phyloP scores from a whole-genome alignment of 2,797 vertebrate genomes.

The Rhabdophis nuchalis region DNA sequence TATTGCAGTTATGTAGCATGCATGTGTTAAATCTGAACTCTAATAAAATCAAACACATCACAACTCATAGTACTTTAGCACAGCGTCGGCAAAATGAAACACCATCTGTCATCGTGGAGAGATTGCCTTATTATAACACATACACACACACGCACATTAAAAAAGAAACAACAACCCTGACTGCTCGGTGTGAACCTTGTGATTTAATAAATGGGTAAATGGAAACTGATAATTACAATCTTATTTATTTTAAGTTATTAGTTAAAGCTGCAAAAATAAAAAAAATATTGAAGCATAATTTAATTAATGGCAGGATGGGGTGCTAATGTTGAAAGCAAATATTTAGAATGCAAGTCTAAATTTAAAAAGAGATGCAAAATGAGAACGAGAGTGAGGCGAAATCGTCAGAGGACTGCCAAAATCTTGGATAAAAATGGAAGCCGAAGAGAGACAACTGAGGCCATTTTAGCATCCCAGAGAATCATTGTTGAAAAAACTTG shows the following conservation, averaged over 20 bases:
- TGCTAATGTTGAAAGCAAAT: conserved; percentile 53
- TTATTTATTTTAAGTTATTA: conserved; percentile 79
- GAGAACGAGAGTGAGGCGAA: not conserved
- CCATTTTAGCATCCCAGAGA: conserved; percentile 21
- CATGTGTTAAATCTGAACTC: conserved; percentile 98
- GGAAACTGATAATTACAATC: conserved; percentile 78
- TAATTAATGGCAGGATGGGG: conserved; percentile 71
- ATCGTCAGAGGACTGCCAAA: conserved; percentile 56
- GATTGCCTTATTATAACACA: conserved; percentile 89
- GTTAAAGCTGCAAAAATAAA: conserved; percentile 64
- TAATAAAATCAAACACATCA: conserved; percentile 99
- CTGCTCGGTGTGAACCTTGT: conserved; percentile 73
- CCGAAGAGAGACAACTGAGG: conserved; percentile 35
- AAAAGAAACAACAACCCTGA: conserved; percentile 42
- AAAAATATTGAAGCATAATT: conserved; percentile 52
- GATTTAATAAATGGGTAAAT: conserved; percentile 78
- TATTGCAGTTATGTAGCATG: conserved; percentile 94
- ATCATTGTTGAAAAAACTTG: conserved; percentile 36
- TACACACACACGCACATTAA: not conserved
- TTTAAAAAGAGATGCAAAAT: conserved; percentile 50
- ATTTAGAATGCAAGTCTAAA: conserved; percentile 53
- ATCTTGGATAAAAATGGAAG: conserved; percentile 33
- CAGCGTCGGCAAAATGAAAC: conserved; percentile 88
- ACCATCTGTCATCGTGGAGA: conserved; percentile 91
- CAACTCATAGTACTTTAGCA: conserved; percentile 90